Evolutionary conservation across 2,113 vertebrate species (phyloP), one percentile per base, ranked within the genome.

Genomic region (Melanocharis versteri): DNA sequence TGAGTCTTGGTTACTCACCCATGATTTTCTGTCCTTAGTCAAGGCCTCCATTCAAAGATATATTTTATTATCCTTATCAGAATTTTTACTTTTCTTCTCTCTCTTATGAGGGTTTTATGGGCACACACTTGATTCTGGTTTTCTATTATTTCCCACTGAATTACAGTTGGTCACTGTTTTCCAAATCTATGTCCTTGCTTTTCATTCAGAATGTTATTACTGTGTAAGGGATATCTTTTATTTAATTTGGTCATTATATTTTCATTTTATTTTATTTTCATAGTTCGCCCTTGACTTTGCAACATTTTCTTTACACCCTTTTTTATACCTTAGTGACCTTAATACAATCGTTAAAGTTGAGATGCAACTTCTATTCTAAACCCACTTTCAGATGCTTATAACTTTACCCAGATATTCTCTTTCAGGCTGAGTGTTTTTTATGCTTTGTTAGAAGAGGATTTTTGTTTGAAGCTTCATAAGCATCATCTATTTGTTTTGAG

Each of bases 261-360:
- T 95, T 83, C 3, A 84, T 89, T 96, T 96, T 64, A 87, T 80
- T 96, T 94, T 91, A 85, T 94, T 96, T 95, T 92, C 79, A 35
- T 44, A 71, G 21, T 68, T 83, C 0, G 10, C 39, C 62, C 75
- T 93, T 90, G 87, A 81, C 72, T 92, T 78, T 45, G 61, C 42
- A 83, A 82, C 45, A 81, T 87, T 93, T 89, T 65, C 79, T 85
- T 91, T 89, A 64, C 33, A 85, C 24, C 11, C 18, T 48, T 37
- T 80, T 48, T 91, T 90, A 89, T 26, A 84, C 15, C 22, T 83
- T 92, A 77, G 65, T 85, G 70, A 84, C 58, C 81, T 87, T 81
- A 94, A 87, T 42, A 64, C 50, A 24, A 61, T 37, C 84, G 69
- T 87, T 90, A 81, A 93, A 51, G 40, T 23, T 83, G 27, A 91